Base-by-base conservation (phyloP, 2,797 vertebrate species). In the Hoplostethus atlanticus region DNA sequence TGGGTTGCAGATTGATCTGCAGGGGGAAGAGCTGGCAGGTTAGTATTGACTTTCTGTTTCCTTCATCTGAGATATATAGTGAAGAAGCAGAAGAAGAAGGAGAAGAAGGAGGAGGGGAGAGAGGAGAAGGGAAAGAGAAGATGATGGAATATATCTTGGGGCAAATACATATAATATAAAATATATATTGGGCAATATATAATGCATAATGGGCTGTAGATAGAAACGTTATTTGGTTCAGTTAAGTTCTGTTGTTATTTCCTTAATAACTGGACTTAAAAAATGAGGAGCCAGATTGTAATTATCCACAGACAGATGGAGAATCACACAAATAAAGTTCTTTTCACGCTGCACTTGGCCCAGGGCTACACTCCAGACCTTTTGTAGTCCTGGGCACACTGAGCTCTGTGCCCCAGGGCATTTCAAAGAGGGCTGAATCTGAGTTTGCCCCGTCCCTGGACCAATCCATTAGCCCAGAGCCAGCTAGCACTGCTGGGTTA, bases 1-100 rank as follows among this genome's bases (percentile, higher is more conserved):
- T 95, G 91, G 93, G 93, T 94, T 84, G 94, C 93, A 91, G 91
- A 96, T 95, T 96, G 95, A 96, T 96, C 95, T 94, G 91, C 89
- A 94, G 92, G 94, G 92, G 91, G 21, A 94, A 94, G 93, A 91
- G 94, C 91, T 94, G 92, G 93, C 93, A 95, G 93, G 92, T 93
- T 94, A 87, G 91, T 92, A 91, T 88, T 93, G 92, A 92, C 92
- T 96, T 96, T 95, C 92, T 94, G 93, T 95, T 95, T 96, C 94
- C 93, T 95, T 65, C 13, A 64, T 59, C n/a, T 63, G 7, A 54
- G 17, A 67, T 48, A 44, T 17, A 57, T 10, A 65, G 5, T 52
- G 51, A 34, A 6, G 13, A 48, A 38, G 36, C 25, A 42, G 25
- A 16, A 51, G 57, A 38, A 71, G 68, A 16, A 51, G 57, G 31